Evolutionary conservation across 37 sponge, comb jelly and placozoan genomes (phyloP), one percentile per base, ranked within the genome.

Genomic region (Oopsacas minuta): DNA sequence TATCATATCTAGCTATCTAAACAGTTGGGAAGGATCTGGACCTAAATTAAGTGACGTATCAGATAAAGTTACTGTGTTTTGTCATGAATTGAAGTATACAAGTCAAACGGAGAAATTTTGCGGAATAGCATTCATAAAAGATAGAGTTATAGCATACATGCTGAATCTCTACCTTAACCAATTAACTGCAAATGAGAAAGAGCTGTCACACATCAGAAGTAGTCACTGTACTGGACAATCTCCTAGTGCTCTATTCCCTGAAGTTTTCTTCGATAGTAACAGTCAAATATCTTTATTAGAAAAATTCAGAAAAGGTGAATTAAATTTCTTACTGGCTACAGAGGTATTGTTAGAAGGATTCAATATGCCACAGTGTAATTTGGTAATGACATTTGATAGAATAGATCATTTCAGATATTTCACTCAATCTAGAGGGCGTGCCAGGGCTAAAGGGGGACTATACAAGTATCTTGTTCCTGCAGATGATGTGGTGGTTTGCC

Each of bases 321-420:
- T 89, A 42, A 99, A 95, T 85, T 85, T 99, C 23, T 61, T 99
- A 35, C 61, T 99, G 1, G 88, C 99, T 5, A 95, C 99, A 0
- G 92, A 92, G 75, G 99, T 94, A 0, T 88, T 94, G 35, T 94
- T 95, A 83, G 99, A 99, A 42, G 99, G 99, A 0, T 35, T 99
- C 23, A 96, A 99, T 82, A 89, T 99, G 0, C 99, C 94, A 3
- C 52, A 84, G 15, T 99, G 99, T 75, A 99, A 95, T 82, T 69
- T 92, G 36, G 96, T 99, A 0, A 82, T 95, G 1, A 87, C 93
- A 17, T 99, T 91, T 83, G 94, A 95, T 51, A 87, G 91, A 30
- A 92, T 93, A 32, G 85, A 84, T n/a, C 90, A 91, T 30, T 87
- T 94, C 36, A 86, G 94, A 0, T 88, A 91, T 0, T 99, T 91